Evolutionary conservation across 2,113 vertebrate genomes (phyloP), one percentile per base, ranked within the genome.

Genomic region (Xerus inauris): DNA sequence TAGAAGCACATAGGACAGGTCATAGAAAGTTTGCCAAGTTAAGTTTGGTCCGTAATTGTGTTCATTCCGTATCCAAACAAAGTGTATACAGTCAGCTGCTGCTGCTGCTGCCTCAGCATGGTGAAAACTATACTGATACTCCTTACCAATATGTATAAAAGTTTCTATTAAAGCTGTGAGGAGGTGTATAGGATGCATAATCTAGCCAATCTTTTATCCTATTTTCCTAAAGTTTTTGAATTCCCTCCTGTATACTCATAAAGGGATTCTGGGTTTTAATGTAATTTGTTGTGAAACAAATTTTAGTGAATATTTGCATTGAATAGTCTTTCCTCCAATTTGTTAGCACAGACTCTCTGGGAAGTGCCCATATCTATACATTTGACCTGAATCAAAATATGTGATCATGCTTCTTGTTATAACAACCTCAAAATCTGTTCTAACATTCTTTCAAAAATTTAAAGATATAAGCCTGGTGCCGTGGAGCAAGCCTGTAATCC

Each of bases 21-120:
- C 98, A 98, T 98, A 99, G 98, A 99, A 98, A 99, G 98, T 98
- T 98, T 99, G 99, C 98, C 98, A 98, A 98, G 98, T 98, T 98
- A 98, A 98, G 99, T 98, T 98, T 99, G 98, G 98, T 98, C 99
- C 98, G 98, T 98, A 99, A 99, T 98, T 97, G 98, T 98, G 98
- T 98, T 98, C 98, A 57, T 98, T 98, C 98, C 97, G 98, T 98
- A 96, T 98, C 98, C 98, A 98, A 98, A 98, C 98, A 98, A 98
- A 98, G 98, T 98, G 97, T 98, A 98, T 98, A 98, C 98, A 98
- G 98, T 98, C 98, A 97, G 98, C 92, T 81, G 96, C 98, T 98
- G 98, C 97, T 98, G 98, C 98, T 95, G 98, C 98, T 97, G 99
- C 99, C 98, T 99, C 99, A 99, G 49, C 16, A 51, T 51, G 49